A percentile compares a stretch with the other conserved stretches of the same genome.
phyloP scores from a whole-genome alignment of 37 sponge, comb jelly and placozoan species.

The Mnemiopsis leidyi region DNA sequence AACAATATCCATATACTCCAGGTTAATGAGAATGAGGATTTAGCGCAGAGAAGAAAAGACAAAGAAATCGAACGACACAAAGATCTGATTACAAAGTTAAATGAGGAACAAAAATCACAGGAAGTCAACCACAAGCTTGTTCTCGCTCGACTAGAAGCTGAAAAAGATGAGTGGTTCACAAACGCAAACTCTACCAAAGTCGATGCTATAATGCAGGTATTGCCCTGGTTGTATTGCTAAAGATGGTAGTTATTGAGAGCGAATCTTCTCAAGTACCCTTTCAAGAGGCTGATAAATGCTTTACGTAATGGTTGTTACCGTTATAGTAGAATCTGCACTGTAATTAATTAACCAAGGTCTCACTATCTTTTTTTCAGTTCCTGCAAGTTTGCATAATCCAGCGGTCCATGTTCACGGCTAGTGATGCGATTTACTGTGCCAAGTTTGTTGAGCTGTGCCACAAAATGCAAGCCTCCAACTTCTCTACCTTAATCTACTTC shows the following conservation, averaged over 20 bases:
- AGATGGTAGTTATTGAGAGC: too few relatives aligned
- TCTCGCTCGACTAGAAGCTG: conserved; percentile 73
- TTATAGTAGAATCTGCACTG: neutral
- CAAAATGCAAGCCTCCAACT: conserved; percentile 80
- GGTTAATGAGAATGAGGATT: conserved; percentile 44
- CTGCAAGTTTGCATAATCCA: conserved; percentile 96
- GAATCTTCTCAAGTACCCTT: too few relatives aligned
- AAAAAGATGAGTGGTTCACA: conserved; percentile 87
- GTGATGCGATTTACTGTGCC: conserved; percentile 94
- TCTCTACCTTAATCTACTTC: conserved; percentile 95
- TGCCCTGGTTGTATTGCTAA: too few relatives aligned
- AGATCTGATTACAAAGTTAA: conserved; percentile 79
- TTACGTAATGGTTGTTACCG: too few relatives aligned
- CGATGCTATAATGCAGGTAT: conserved; percentile 42
- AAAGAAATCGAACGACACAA: conserved; percentile 83
- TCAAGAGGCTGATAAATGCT: too few relatives aligned
- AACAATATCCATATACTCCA: too few relatives aligned
- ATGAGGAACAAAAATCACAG: conserved; percentile 79
- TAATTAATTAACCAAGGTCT: too few relatives aligned
- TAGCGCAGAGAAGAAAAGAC: conserved; percentile 86
- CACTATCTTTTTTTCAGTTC: conserved; percentile 86
- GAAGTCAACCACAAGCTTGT: conserved; percentile 85
- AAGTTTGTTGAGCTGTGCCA: conserved; percentile 86
- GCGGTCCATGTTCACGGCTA: conserved; percentile 84
- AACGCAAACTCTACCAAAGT: conserved; percentile 68